Percentiles rank a stretch among this genome's conserved stretches.
These are phyloP conservation scores for Chaetorhynchus papuensis DNA, from an alignment of 2,113 vertebrate genomes.

Conservation along the genomic window DNA sequence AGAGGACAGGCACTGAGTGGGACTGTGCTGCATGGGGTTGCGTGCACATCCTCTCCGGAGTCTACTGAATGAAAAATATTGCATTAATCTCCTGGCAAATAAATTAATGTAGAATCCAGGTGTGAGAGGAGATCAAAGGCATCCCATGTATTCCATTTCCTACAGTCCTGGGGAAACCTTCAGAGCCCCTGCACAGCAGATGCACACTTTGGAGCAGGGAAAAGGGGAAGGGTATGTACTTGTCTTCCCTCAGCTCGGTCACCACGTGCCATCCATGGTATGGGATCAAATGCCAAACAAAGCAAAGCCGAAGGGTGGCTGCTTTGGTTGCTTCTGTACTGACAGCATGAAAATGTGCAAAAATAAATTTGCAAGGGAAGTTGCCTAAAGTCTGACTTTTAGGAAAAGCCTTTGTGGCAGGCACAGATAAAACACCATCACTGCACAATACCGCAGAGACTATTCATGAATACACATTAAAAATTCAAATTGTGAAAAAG, in stretches of 20 bases:
- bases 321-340: background rate
- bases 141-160: background rate
- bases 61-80: background rate
- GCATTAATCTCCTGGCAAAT: background rate
- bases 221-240: background rate
- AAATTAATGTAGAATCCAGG: background rate
- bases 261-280: background rate
- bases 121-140: background rate
- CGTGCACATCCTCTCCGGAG: background rate
- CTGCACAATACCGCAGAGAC: background rate
- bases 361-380: background rate
- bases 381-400: background rate
- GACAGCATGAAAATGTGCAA: background rate
- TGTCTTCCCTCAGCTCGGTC: background rate
- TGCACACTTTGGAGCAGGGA: background rate
- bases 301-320: background rate
- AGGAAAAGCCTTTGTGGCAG: constrained; percentile 17
- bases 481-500: background rate
- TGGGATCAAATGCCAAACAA: background rate
- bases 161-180: background rate
- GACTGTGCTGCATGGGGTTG: background rate
- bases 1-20: background rate
- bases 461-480: constrained; percentile 51
- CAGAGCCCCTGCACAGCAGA: background rate
- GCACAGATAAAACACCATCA: constrained; percentile 32